These are phyloP conservation scores for Agrotis ipsilon DNA, from an alignment of 2,888 invertebrate genomes.

Conservation along the genomic window DNA sequence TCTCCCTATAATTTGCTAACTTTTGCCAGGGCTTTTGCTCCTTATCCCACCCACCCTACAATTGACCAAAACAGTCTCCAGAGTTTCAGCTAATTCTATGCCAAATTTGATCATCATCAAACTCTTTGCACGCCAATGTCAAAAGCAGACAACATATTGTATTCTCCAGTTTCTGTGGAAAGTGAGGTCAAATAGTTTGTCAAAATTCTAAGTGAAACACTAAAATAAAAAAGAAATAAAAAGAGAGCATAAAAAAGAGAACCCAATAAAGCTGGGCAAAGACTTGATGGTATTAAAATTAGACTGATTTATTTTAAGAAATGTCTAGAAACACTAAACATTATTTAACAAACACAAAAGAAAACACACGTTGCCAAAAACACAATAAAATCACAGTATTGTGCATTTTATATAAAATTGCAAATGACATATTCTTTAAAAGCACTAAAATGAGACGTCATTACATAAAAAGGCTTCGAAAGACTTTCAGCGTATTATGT, in stretches of 20 bases:
- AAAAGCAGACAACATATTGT: background rate
- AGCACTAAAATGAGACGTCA: slow-evolving; percentile 25
- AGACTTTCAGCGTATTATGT: slow-evolving; percentile 5
- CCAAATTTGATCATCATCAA: background rate
- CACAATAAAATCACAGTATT: background rate
- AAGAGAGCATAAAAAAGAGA: background rate
- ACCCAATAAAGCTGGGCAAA: background rate
- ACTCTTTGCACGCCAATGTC: background rate
- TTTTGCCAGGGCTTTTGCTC: too few relatives aligned
- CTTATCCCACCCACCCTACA: too few relatives aligned
- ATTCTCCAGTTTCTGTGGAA: background rate
- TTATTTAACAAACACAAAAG: too few relatives aligned
- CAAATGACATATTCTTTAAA: slow-evolving; percentile 25
- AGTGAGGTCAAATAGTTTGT: background rate
- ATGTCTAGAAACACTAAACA: background rate
- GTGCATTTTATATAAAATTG: slow-evolving; percentile 4
- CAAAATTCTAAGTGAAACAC: background rate
- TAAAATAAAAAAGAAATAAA: too few relatives aligned
- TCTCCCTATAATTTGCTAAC: background rate
- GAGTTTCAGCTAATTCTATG: too few relatives aligned
- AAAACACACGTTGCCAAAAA: slow-evolving; percentile 3
- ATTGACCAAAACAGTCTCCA: too few relatives aligned
- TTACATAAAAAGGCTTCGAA: slow-evolving; percentile 28
- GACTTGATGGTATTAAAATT: background rate
- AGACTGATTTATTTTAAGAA: background rate